Evolutionary conservation across 1,140 invertebrate species (phyloP).

Genomic region (Drosophila tristis): DNA sequence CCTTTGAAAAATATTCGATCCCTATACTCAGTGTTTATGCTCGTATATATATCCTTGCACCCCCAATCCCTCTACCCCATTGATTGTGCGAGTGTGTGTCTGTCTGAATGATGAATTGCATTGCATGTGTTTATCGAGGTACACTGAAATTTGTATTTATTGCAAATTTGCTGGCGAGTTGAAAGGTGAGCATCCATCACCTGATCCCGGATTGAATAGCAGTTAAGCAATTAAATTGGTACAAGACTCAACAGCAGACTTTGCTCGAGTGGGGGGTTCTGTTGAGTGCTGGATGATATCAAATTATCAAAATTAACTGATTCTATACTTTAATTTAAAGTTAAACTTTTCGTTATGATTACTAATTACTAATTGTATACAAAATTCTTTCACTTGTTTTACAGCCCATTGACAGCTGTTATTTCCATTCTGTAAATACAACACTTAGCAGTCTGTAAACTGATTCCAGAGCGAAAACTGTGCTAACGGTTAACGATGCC

Average conservation of each 20-base stretch:
- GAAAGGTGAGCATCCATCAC: constrained; percentile 67
- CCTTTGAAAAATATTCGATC: constrained; percentile 31
- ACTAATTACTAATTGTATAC: too few species aligned
- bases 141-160: constrained; percentile 67
- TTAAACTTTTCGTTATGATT: too few species aligned
- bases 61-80: neutral
- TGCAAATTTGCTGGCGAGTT: constrained; percentile 52
- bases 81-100: constrained; percentile 12
- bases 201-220: constrained; percentile 8
- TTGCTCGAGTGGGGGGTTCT: neutral
- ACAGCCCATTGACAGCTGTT: neutral
- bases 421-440: neutral
- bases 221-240: constrained; percentile 33
- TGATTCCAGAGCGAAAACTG: constrained; percentile 30
- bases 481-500: constrained; percentile 67
- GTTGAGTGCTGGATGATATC: neutral
- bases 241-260: constrained; percentile 1
- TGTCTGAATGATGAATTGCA: constrained; percentile 78
- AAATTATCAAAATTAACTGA: too few species aligned
- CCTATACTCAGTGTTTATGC: neutral
- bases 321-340: too few species aligned
- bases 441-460: constrained; percentile 17
- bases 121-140: constrained; percentile 59
- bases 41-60: neutral
- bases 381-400: neutral